Evolutionary conservation across 2,797 vertebrate genomes (phyloP).

Genomic region (Sarcoramphus papa): DNA sequence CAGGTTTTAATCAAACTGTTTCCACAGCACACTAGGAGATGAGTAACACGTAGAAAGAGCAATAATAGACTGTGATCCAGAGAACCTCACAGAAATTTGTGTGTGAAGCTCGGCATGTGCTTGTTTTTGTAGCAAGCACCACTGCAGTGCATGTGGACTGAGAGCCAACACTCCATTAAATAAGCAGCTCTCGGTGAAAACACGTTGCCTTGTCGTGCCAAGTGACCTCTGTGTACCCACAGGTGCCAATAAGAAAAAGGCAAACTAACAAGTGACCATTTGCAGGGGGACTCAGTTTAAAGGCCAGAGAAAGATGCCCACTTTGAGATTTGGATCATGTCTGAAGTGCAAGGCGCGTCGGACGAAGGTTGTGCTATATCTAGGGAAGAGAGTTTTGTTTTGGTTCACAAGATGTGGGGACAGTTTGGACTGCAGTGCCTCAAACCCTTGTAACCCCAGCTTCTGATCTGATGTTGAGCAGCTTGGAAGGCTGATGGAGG

Average conservation of each 20-base stretch:
- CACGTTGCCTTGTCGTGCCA: accelerated
- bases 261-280: background rate
- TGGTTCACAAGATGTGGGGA: background rate
- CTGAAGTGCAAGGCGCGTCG: background rate
- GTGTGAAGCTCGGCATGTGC: background rate
- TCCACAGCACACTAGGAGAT: background rate
- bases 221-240: background rate
- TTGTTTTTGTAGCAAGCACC: background rate
- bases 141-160: background rate
- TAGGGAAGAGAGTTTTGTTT: background rate
- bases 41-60: background rate
- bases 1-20: background rate
- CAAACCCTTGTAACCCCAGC: background rate
- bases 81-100: background rate
- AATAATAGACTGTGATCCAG: background rate
- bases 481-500: background rate
- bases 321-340: background rate
- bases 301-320: background rate
- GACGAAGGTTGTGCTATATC: background rate
- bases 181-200: background rate
- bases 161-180: background rate
- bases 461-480: background rate
- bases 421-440: background rate
- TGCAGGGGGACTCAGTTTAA: background rate
- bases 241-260: background rate